Evolutionary conservation across 1,140 invertebrate species (phyloP).

Genomic region (Drosophila bocki): DNA sequence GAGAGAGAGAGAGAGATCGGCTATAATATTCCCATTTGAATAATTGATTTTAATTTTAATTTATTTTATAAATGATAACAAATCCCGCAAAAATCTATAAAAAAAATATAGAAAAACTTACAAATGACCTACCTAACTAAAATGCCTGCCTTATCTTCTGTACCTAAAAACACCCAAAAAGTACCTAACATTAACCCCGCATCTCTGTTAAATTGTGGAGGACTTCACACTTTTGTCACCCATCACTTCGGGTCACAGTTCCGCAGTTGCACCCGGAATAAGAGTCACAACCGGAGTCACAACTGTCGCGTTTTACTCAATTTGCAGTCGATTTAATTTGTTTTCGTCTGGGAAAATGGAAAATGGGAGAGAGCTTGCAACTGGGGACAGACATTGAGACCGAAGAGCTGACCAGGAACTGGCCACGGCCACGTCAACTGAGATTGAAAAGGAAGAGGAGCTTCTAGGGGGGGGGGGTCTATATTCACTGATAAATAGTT

Average conservation of each 20-base stretch:
- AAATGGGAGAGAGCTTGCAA: conserved; percentile 1
- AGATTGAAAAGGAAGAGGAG: conserved; percentile 18
- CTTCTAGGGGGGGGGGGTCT: neutral
- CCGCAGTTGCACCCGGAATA: conserved; percentile 23
- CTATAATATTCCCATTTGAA: too few species aligned
- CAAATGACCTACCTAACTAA: accelerated
- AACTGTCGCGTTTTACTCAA: conserved; percentile 81
- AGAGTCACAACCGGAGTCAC: conserved; percentile 52
- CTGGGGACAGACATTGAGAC: conserved; percentile 20
- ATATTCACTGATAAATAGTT: conserved; percentile 1
- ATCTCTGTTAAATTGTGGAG: neutral
- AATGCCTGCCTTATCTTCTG: neutral
- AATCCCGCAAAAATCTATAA: neutral
- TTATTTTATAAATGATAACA: too few species aligned
- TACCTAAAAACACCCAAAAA: neutral
- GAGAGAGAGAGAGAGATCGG: too few species aligned
- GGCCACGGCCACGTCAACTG: conserved; percentile 14
- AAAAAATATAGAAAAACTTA: neutral
- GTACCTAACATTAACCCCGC: neutral
- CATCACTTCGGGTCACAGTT: conserved; percentile 20
- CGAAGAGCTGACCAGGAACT: conserved; percentile 9
- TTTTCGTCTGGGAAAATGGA: conserved; percentile 51
- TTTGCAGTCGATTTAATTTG: conserved; percentile 83
- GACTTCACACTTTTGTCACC: conserved; percentile 1
- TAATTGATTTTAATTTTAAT: too few species aligned